Evolutionary conservation across 2,113 vertebrate species (phyloP).

Genomic region (Tympanuchus pallidicinctus): DNA sequence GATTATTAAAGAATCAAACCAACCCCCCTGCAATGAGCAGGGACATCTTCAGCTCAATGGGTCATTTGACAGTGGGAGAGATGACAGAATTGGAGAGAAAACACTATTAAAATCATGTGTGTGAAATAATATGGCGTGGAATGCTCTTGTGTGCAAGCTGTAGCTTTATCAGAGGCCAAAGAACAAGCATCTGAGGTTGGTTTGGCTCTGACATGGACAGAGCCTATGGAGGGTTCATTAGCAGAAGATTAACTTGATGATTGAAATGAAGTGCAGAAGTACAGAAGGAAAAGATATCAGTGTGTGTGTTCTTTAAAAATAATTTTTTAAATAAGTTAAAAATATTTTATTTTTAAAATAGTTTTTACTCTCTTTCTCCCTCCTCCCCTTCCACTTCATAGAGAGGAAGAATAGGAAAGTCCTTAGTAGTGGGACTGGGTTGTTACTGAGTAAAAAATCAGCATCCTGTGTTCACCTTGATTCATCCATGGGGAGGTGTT

Average conservation of each 20-base stretch:
- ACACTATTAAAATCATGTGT: background rate
- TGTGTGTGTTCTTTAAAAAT: background rate
- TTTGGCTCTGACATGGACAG: background rate
- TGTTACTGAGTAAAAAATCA: background rate
- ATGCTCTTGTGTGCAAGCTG: background rate
- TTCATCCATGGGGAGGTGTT: background rate
- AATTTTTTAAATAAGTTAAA: background rate
- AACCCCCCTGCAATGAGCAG: too few relatives aligned
- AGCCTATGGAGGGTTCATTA: background rate
- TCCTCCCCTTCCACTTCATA: rapidly evolving
- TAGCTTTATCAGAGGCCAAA: background rate
- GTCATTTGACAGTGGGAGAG: background rate
- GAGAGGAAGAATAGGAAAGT: background rate
- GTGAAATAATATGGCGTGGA: background rate
- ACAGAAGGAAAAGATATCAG: background rate
- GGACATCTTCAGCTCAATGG: too few relatives aligned
- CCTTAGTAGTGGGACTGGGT: background rate
- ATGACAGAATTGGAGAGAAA: background rate
- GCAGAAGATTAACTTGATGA: background rate
- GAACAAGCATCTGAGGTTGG: background rate
- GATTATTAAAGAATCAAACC: too few relatives aligned
- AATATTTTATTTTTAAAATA: background rate
- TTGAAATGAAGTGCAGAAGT: background rate
- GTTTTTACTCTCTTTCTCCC: background rate
- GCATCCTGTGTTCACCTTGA: background rate